Conservation (phyloP, 2,113 vertebrate species). For the Penelope pileata region DNA sequence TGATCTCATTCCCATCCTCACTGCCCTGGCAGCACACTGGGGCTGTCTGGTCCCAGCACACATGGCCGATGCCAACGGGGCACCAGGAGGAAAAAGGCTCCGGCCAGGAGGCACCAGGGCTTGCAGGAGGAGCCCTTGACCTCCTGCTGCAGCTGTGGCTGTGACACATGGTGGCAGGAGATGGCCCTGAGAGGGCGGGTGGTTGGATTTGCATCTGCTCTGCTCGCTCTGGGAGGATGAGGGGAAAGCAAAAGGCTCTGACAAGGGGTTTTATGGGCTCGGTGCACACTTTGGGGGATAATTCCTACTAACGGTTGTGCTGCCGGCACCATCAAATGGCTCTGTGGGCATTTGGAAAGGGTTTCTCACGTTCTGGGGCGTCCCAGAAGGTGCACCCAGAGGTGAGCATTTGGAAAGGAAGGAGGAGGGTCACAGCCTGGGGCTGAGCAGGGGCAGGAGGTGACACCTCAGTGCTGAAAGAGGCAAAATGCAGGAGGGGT, state of each 20-base stretch:
- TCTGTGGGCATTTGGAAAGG: background rate
- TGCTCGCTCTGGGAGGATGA: too few species aligned
- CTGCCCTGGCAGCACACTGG: slow-evolving; percentile 64
- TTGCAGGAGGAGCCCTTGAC: background rate
- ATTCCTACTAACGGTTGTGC: background rate
- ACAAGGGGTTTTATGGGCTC: background rate
- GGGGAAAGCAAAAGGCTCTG: too few species aligned
- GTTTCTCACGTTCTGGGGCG: background rate
- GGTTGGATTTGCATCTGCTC: background rate
- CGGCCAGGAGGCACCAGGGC: background rate
- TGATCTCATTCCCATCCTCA: slow-evolving; percentile 77
- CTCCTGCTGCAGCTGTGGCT: background rate
- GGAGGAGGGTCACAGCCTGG: background rate
- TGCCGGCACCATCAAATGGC: background rate
- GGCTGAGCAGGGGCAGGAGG: slow-evolving; percentile 8
- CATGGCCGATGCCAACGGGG: background rate
- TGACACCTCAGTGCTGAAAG: slow-evolving; percentile 57
- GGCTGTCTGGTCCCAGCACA: slow-evolving; percentile 21
- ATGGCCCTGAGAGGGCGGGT: background rate
- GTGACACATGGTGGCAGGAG: background rate
- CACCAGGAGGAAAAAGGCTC: background rate
- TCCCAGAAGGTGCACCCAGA: background rate
- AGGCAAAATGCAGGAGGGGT: slow-evolving; percentile 6
- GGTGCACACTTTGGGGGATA: background rate
- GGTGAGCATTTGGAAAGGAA: background rate